Conservation (phyloP, 2,888 invertebrate species). For the Cantharis flavilabris region DNA sequence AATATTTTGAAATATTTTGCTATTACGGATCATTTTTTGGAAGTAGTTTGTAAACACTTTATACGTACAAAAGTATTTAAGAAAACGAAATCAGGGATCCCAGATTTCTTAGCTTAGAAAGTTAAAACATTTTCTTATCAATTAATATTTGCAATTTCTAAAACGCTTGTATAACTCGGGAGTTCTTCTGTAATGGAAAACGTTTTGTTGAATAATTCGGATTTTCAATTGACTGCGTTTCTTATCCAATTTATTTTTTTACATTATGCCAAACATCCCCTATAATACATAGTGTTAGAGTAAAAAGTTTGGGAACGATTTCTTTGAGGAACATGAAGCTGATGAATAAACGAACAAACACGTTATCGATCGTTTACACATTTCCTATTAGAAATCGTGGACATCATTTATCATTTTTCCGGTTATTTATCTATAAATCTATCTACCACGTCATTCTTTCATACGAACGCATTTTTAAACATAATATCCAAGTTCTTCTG, state of each 20-base stretch:
- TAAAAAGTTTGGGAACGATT: not conserved
- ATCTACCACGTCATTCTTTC: not conserved
- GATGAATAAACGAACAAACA: not conserved
- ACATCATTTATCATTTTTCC: not conserved
- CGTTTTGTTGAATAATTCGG: no score
- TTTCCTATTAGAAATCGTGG: not conserved
- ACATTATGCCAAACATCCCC: not conserved
- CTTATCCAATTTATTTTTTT: not conserved
- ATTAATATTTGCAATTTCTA: no score
- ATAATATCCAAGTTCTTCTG: not conserved
- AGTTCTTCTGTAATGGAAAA: not conserved
- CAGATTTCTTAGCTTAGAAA: no score
- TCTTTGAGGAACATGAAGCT: not conserved
- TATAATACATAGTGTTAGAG: not conserved
- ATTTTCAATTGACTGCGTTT: not conserved
- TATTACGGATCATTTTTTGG: no score
- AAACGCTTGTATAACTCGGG: no score
- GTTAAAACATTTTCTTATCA: no score
- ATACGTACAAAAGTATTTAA: no score
- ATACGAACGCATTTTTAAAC: not conserved
- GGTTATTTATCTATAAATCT: not conserved
- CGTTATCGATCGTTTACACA: not conserved
- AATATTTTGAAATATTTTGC: no score
- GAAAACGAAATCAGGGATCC: no score
- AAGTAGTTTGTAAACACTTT: no score